phyloP scores from a whole-genome alignment of 2,113 vertebrate species.

The Muntiacus reevesi region DNA sequence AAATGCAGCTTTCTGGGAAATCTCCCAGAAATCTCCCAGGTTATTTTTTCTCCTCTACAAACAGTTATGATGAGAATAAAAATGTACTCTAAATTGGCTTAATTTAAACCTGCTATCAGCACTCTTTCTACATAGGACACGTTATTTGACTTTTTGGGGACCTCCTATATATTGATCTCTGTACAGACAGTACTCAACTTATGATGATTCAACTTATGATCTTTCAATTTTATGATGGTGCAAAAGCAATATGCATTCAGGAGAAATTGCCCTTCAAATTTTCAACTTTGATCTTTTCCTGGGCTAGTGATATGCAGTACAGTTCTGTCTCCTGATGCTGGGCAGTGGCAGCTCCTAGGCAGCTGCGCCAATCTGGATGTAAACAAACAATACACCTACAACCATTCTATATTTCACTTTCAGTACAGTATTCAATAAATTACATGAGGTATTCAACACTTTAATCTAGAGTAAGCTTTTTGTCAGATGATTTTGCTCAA shows the following conservation, averaged over 20 bases:
- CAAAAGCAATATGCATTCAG: not conserved
- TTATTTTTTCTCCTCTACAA: not conserved
- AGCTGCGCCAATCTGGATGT: no score
- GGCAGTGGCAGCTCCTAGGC: not conserved
- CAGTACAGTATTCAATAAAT: not conserved
- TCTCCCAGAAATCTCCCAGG: no score
- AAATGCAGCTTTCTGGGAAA: not conserved
- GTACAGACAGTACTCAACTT: not conserved
- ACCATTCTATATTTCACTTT: not conserved
- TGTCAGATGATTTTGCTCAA: not conserved
- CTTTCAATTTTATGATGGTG: not conserved
- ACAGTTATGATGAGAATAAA: not conserved
- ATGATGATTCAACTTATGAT: not conserved
- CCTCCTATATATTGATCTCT: not conserved
- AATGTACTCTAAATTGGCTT: not conserved
- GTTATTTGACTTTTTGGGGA: not conserved
- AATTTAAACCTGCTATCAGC: not conserved
- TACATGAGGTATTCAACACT: not conserved
- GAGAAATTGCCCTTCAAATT: not conserved
- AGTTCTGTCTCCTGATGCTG: not conserved
- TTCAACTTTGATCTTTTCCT: not conserved
- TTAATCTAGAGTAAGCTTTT: not conserved
- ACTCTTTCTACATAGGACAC: not conserved
- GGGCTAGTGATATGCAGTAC: not conserved
- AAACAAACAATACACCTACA: not conserved